phyloP scores from a whole-genome alignment of 1,140 invertebrate genomes.

The Homalodisca vitripennis region DNA sequence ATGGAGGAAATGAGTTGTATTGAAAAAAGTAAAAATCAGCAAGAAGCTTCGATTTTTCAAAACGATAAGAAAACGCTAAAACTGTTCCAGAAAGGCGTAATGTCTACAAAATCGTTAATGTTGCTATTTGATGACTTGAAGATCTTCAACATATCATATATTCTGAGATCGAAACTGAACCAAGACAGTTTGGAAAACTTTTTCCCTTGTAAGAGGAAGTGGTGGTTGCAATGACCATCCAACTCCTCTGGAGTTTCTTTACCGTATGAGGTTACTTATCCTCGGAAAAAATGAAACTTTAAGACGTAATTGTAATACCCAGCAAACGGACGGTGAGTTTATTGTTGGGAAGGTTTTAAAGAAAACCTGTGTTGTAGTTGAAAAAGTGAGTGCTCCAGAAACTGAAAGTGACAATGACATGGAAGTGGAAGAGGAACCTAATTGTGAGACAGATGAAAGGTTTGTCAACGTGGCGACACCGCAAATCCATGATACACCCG shows the following conservation, averaged over 20 bases:
- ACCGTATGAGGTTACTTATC: conserved; percentile 29
- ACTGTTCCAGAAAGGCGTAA: conserved; percentile 11
- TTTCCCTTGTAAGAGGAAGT: conserved; percentile 28
- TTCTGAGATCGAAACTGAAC: conserved; percentile 35
- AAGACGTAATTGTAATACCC: conserved; percentile 5
- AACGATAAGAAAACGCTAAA: neutral
- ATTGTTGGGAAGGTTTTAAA: conserved; percentile 13
- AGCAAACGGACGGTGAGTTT: conserved; percentile 13
- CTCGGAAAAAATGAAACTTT: conserved; percentile 34
- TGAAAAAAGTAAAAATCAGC: neutral
- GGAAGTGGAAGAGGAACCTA: neutral
- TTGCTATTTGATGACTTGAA: conserved; percentile 7
- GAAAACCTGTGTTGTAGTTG: neutral
- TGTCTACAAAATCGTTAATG: conserved; percentile 15
- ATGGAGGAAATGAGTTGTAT: neutral
- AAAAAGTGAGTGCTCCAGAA: neutral
- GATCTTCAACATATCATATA: conserved; percentile 2
- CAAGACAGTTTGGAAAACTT: conserved; percentile 38
- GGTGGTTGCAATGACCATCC: conserved; percentile 33
- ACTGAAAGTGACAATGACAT: neutral
- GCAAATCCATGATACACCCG: no score
- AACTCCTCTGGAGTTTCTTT: conserved; percentile 29
- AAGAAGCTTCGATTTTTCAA: neutral
- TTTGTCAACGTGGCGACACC: neutral
- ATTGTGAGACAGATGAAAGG: neutral